phyloP scores from a whole-genome alignment of 2,888 invertebrate genomes.

The Leptura quadrifasciata region DNA sequence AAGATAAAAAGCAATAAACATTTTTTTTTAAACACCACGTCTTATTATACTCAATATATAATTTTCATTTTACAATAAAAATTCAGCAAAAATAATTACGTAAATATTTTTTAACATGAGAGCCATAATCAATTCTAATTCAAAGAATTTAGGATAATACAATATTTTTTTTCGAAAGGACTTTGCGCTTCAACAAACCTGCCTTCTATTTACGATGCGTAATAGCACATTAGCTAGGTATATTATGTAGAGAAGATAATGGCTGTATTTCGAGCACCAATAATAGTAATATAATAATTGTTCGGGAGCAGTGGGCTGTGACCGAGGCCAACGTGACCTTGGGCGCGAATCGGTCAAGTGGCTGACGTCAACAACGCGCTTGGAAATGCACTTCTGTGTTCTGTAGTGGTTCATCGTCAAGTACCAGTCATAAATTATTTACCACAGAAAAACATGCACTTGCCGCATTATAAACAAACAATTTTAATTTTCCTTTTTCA shows the following conservation, averaged over 20 bases:
- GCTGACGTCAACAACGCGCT: slow-evolving; percentile 57
- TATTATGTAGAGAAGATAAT: slow-evolving; percentile 25
- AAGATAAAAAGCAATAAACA: too few relatives aligned
- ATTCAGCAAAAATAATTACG: not conserved
- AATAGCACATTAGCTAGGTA: not conserved
- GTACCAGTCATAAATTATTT: slow-evolving; percentile 10
- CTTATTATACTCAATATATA: too few relatives aligned
- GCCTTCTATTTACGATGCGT: not conserved
- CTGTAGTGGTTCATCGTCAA: slow-evolving; percentile 1
- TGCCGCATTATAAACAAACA: not conserved
- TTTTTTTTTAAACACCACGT: too few relatives aligned
- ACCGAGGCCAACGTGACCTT: slow-evolving; percentile 61
- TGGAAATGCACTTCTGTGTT: slow-evolving; percentile 39
- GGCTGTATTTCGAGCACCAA: slow-evolving; percentile 41
- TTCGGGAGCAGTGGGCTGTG: slow-evolving; percentile 60
- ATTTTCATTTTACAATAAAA: too few relatives aligned
- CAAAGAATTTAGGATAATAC: not conserved
- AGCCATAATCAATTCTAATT: not conserved
- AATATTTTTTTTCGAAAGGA: not conserved
- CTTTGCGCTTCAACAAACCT: not conserved
- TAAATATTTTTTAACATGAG: not conserved
- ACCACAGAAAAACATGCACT: not conserved
- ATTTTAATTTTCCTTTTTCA: not conserved
- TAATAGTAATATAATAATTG: slow-evolving; percentile 57
- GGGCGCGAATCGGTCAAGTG: slow-evolving; percentile 61